These are phyloP conservation scores for Clepsis dumicolana DNA, from an alignment of 2,888 invertebrate genomes.

Conservation along the genomic window DNA sequence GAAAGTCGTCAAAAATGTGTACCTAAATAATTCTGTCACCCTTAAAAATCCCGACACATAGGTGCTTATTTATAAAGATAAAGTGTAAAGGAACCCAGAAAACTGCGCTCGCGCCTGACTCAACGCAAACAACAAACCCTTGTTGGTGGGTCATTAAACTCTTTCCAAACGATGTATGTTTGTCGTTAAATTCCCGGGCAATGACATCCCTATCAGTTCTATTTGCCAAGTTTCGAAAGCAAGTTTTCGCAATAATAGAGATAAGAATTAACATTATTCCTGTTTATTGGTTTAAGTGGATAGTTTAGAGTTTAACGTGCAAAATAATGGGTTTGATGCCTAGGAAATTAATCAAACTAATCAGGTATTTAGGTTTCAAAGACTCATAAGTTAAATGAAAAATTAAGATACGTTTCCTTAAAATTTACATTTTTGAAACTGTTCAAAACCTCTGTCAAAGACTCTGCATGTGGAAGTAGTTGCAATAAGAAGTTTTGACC, in stretches of 20 bases:
- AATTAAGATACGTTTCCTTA: too few species aligned
- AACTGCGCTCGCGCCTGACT: constrained; percentile 21
- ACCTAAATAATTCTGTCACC: too few species aligned
- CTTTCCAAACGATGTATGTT: constrained; percentile 62
- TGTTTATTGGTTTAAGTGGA: constrained; percentile 36
- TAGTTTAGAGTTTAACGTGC: constrained; percentile 29
- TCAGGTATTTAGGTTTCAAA: background rate
- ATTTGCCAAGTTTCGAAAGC: constrained; percentile 41
- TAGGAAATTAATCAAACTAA: background rate
- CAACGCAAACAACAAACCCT: constrained; percentile 56
- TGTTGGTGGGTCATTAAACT: constrained; percentile 53
- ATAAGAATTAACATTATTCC: constrained; percentile 30
- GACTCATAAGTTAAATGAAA: too few species aligned
- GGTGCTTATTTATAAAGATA: background rate
- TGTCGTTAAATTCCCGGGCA: constrained; percentile 55
- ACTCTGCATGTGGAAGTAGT: too few species aligned
- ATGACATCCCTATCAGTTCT: constrained; percentile 65
- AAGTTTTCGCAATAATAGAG: constrained; percentile 34
- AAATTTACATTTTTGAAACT: too few species aligned
- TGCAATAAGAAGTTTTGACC: too few species aligned
- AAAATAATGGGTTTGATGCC: background rate
- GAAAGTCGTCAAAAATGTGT: too few species aligned
- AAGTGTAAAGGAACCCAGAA: constrained; percentile 5
- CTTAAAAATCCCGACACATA: too few species aligned
- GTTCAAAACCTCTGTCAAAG: too few species aligned